Evolutionary conservation across 2,797 vertebrate species (phyloP), one percentile per base, ranked within the genome.

Genomic region (Dendrocincla fuliginosa): DNA sequence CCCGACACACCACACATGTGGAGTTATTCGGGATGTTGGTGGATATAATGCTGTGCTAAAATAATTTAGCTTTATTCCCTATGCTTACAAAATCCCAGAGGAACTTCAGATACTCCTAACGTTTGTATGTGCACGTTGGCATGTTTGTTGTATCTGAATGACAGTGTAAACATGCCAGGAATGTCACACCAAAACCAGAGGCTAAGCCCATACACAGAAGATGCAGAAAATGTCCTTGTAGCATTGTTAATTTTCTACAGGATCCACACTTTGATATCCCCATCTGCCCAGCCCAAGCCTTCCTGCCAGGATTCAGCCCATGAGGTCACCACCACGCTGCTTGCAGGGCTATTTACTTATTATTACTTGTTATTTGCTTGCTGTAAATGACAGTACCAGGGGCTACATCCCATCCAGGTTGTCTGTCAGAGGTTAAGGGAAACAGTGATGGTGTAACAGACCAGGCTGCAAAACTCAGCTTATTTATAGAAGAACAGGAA

Each of bases 401-500:
- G 32, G 46, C n/a, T 64, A 11, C 53, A 55, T 52, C 93, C 80
- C 7, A 3, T 41, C 50, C 59, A 49, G 9, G 44, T 52, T 65
- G 25, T 39, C 80, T 84, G 39, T 71, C 70, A 87, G 65, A 65
- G 39, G 17, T 79, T 70, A 61, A 73, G 81, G 85, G 80, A 61
- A 53, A 27, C 27, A 59, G 17, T 15, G 67, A 15, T 76, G 39
- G 3, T 53, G 89, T 56, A 46, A 79, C 2, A 73, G 80, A 79
- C 55, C 79, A 8, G 59, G 69, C 61, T 93, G 73, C 32, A 93
- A 88, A 95, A n/a, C 20, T 33, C 83, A 42, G 61, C 14, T 90
- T 91, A 94, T 92, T 90, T 90, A 87, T 86, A 90, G 93, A 73
- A 84, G 61, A 69, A 35, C 39, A 75, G 90, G 90, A 95, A 94